Percentiles rank a stretch among this genome's conserved stretches.
These are phyloP conservation scores for Parazoanthus atlanticus DNA, from an alignment of 92 coral and sea anemone species.

Conservation along the genomic window DNA sequence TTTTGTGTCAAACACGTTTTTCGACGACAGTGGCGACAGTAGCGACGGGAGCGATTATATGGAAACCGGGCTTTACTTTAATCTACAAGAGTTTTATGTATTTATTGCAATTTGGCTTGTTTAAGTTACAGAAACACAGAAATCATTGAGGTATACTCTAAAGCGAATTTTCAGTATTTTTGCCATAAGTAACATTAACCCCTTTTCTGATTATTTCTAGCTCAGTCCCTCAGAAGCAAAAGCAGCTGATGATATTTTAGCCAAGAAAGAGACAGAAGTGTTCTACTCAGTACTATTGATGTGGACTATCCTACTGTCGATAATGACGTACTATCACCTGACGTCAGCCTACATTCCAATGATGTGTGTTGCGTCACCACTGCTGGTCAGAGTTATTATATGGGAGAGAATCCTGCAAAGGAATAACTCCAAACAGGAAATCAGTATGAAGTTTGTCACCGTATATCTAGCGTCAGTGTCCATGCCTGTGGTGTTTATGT, in stretches of 20 bases:
- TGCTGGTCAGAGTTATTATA: slow-evolving; percentile 69
- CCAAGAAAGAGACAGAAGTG: slow-evolving; percentile 69
- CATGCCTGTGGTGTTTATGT: slow-evolving; percentile 68
- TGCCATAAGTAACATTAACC: too few relatives aligned
- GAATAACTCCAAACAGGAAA: slow-evolving; percentile 18
- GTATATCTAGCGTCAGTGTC: slow-evolving; percentile 59
- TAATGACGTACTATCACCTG: slow-evolving; percentile 78
- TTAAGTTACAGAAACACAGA: too few relatives aligned
- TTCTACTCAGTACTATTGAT: slow-evolving; percentile 79
- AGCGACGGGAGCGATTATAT: too few relatives aligned
- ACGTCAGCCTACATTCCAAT: slow-evolving; percentile 92
- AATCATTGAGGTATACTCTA: too few relatives aligned
- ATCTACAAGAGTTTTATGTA: too few relatives aligned
- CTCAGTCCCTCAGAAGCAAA: neutral
- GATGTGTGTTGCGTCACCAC: slow-evolving; percentile 75
- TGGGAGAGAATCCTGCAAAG: slow-evolving; percentile 77
- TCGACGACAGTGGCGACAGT: too few relatives aligned
- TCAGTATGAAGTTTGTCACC: slow-evolving; percentile 46
- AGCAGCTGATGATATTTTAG: slow-evolving; percentile 19
- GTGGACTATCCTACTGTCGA: slow-evolving; percentile 79
- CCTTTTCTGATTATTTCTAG: neutral
- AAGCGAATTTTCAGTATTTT: too few relatives aligned
- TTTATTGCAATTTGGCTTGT: too few relatives aligned
- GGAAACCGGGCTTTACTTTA: too few relatives aligned
- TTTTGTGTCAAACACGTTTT: too few relatives aligned